Evolutionary conservation across 2,797 vertebrate species (phyloP), one percentile per base, ranked within the genome.

Genomic region (Pygocentrus nattereri): DNA sequence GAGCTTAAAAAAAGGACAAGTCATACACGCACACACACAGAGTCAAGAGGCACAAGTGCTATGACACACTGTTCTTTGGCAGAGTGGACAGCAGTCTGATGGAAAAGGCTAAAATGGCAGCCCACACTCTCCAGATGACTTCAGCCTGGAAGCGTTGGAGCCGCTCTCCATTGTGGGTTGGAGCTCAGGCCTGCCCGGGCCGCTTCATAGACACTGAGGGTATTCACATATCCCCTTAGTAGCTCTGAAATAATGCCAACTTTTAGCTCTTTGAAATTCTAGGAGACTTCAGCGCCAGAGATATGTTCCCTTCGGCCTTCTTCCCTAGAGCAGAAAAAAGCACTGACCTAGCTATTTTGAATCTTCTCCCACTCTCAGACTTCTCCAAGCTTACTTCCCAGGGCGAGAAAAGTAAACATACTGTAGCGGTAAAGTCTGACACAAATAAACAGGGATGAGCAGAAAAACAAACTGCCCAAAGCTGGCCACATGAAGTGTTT

Each of bases 231-330:
- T 75, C 64, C 30, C 64, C 74, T 74, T 69, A 87, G 87, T 87
- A 25, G 41, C n/a, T 58, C 81, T 88, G 80, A 87, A 85, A 84
- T 85, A 72, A 79, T 82, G 85, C 85, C 85, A 85, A 83, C 65
- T 73, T 81, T 79, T 75, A 76, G 85, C 86, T 83, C 82, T 77
- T 87, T 86, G 76, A 87, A 85, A 86, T 80, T 86, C 75, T 52
- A 70, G 85, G 71, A 88, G 72, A 75, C 77, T 52, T 23, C 88
- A 72, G 82, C 58, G 68, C 74, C 78, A 86, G 52, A 79, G 78
- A 71, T 44, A 78, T 25, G 61, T 30, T 16, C 75, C 59, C 81
- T 59, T 34, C 52, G 10, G 41, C 67, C 58, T 54, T 13, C 18
- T 11, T 31, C 52, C 65, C 49, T 67, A 73, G 77, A 77, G 78